phyloP scores from a whole-genome alignment of 2,113 vertebrate species.

The Anarhynchus alexandrinus region DNA sequence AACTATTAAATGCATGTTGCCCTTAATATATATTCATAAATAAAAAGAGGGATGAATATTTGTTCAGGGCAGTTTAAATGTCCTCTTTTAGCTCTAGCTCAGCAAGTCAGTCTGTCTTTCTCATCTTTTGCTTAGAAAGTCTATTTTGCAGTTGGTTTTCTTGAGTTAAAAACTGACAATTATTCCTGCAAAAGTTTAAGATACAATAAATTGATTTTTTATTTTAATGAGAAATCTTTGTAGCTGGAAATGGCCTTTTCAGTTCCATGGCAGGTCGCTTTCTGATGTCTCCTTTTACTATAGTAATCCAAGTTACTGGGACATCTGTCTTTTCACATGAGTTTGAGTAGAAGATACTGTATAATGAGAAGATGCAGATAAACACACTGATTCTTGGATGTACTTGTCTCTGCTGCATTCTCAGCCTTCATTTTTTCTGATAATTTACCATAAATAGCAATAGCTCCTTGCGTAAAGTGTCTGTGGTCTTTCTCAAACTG shows the following conservation, averaged over 20 bases:
- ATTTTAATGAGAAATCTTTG: neutral
- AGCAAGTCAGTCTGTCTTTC: neutral
- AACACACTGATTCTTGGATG: neutral
- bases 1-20: neutral
- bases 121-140: neutral
- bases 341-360: neutral
- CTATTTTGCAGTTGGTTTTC: neutral
- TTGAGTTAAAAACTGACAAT: neutral
- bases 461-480: neutral
- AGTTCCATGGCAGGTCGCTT: neutral
- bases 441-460: neutral
- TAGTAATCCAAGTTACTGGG: neutral
- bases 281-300: neutral
- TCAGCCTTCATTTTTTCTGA: neutral
- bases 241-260: neutral
- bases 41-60: neutral
- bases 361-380: neutral
- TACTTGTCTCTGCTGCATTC: neutral
- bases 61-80: neutral
- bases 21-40: neutral
- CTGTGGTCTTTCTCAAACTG: neutral
- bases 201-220: neutral
- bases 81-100: neutral
- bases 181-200: neutral
- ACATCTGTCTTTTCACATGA: neutral